phyloP scores from a whole-genome alignment of 2,113 vertebrate genomes.

The Notarius quadriscutis region DNA sequence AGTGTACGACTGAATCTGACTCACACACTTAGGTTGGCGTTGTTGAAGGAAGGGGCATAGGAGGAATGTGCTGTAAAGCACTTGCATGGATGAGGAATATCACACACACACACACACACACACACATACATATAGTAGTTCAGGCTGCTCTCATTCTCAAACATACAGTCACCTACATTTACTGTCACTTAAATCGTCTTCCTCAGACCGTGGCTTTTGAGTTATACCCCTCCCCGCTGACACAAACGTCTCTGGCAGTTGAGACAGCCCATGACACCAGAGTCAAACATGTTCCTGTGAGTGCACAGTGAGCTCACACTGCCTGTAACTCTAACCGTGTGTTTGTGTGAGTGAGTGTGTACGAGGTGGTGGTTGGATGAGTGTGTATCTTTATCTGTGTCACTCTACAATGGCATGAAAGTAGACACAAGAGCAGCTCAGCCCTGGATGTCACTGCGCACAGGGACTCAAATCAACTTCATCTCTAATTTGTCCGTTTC shows the following conservation, averaged over 20 bases:
- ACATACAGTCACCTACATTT: background rate
- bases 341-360: conserved; percentile 1
- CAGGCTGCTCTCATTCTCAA: background rate
- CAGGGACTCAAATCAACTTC: conserved; percentile 41
- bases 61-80: conserved; percentile 39
- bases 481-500: conserved; percentile 47
- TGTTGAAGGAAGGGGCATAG: background rate
- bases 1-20: background rate
- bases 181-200: conserved; percentile 12
- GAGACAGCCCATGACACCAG: conserved; percentile 20
- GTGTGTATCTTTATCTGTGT: conserved; percentile 18
- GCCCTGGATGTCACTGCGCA: conserved; percentile 17
- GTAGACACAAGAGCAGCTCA: conserved; percentile 30
- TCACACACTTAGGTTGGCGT: conserved; percentile 18
- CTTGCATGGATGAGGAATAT: conserved; percentile 6
- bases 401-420: conserved; percentile 8
- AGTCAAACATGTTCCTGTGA: conserved; percentile 20
- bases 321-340: conserved; percentile 17
- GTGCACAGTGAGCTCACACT: conserved; percentile 32
- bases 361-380: conserved; percentile 1
- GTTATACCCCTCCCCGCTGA: conserved; percentile 5
- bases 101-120: background rate
- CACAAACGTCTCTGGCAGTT: background rate
- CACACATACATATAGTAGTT: background rate
- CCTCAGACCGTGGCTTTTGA: background rate